phyloP scores from a whole-genome alignment of 2,797 vertebrate genomes.

The Malacoctenus gilli region DNA sequence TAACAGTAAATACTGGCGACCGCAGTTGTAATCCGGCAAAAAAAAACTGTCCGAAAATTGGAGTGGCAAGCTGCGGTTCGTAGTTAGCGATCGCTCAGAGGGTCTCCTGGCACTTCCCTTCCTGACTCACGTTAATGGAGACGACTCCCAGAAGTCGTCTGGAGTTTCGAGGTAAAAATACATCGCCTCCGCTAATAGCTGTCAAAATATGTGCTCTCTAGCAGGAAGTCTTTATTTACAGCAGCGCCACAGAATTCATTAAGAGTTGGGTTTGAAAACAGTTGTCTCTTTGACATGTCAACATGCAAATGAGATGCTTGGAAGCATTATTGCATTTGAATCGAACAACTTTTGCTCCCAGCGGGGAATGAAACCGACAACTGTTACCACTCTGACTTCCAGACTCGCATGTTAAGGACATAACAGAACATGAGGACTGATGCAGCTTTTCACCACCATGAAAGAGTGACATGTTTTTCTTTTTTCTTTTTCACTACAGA shows the following conservation, averaged over 20 bases:
- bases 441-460: no score
- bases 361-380: background rate
- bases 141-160: constrained; percentile 43
- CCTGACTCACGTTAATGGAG: constrained; percentile 39
- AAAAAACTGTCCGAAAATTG: constrained; percentile 3
- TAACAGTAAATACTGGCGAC: background rate
- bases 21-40: background rate
- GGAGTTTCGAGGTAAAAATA: constrained; percentile 37
- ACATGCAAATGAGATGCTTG: no score
- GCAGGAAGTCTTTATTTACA: constrained; percentile 30
- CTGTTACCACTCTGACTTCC: background rate
- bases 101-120: constrained; percentile 10
- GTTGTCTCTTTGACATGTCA: constrained; percentile 11
- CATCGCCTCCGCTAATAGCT: constrained; percentile 51
- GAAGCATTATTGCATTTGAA: no score
- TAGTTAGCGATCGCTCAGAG: constrained; percentile 19
- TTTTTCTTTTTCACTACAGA: no score
- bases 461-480: no score
- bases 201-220: constrained; percentile 39
- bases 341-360: background rate
- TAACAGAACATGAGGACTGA: no score
- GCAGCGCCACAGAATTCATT: background rate
- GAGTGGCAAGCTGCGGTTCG: constrained; percentile 8
- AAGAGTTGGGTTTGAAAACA: constrained; percentile 9
- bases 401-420: background rate